Conservation (phyloP, 2,888 invertebrate species). For the Elmis aenea region DNA sequence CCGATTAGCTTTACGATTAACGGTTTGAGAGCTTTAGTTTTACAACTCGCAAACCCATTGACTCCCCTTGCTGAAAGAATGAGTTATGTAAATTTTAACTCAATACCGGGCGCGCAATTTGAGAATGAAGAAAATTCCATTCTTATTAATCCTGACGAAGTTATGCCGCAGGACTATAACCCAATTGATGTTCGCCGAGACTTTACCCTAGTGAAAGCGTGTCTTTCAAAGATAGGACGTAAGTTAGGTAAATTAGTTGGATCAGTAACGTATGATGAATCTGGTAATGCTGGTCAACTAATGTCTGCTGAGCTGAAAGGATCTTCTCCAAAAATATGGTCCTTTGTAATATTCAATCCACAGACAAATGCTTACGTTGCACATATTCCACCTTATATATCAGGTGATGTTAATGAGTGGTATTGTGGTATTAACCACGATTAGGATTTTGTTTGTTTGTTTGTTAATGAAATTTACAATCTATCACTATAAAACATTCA, state of each 20-base stretch:
- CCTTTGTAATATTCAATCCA: neutral
- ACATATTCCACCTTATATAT: neutral
- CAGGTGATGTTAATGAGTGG: no score
- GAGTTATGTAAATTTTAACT: slow-evolving; percentile 1
- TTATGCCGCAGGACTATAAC: neutral
- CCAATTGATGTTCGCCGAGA: neutral
- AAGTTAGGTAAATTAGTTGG: neutral
- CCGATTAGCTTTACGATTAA: no score
- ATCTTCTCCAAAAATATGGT: neutral
- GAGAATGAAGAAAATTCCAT: slow-evolving; percentile 3
- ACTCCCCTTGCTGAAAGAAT: slow-evolving; percentile 1
- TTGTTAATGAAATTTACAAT: no score
- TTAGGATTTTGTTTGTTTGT: no score
- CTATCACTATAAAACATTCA: no score
- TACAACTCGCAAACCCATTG: no score
- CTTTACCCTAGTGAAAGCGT: neutral
- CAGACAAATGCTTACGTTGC: neutral
- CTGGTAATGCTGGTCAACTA: neutral
- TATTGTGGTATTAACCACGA: no score
- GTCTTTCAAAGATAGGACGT: neutral
- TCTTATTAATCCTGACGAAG: slow-evolving; percentile 4
- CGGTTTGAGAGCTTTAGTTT: no score
- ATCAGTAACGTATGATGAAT: neutral
- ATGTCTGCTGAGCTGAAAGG: neutral
- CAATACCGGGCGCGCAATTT: slow-evolving; percentile 4